phyloP scores from a whole-genome alignment of 2,113 vertebrate species.

The Perccottus glenii region DNA sequence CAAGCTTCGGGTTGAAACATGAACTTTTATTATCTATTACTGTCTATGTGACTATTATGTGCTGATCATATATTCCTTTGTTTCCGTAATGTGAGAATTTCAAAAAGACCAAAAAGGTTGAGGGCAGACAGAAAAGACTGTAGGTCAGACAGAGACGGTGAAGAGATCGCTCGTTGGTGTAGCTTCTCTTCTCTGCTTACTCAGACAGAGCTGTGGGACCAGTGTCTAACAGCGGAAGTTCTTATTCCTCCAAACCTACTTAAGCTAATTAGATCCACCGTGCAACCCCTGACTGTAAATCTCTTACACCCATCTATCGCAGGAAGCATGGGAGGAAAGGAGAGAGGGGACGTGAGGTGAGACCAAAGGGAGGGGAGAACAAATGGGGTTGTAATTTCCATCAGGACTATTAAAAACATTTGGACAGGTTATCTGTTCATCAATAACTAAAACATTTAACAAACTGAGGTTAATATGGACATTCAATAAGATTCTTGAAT shows the following conservation, averaged over 20 bases:
- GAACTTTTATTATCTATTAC: background rate
- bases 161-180: conserved; percentile 24
- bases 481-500: too few species aligned
- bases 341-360: conserved; percentile 8
- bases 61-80: conserved; percentile 2
- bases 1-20: background rate
- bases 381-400: conserved; percentile 60
- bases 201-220: conserved; percentile 57
- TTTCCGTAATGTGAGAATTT: background rate
- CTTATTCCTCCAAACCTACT: conserved; percentile 70
- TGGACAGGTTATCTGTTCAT: conserved; percentile 49
- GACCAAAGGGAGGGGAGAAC: conserved; percentile 8
- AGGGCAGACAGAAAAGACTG: conserved; percentile 9
- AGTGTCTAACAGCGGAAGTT: conserved; percentile 52
- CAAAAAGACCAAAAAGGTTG: background rate
- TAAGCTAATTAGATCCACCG: conserved; percentile 76
- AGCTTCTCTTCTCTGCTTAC: conserved; percentile 37
- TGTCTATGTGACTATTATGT: background rate
- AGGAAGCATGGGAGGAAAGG: conserved; percentile 27
- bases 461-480: too few species aligned
- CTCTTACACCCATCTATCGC: conserved; percentile 63
- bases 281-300: conserved; percentile 75
- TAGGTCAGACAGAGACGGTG: conserved; percentile 11
- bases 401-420: conserved; percentile 48
- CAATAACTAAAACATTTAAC: background rate